A percentile compares a stretch with the other conserved stretches of the same genome.
These are phyloP conservation scores for Ascidia mentula DNA, from an alignment of 23 tunicate species.

Conservation along the genomic window DNA sequence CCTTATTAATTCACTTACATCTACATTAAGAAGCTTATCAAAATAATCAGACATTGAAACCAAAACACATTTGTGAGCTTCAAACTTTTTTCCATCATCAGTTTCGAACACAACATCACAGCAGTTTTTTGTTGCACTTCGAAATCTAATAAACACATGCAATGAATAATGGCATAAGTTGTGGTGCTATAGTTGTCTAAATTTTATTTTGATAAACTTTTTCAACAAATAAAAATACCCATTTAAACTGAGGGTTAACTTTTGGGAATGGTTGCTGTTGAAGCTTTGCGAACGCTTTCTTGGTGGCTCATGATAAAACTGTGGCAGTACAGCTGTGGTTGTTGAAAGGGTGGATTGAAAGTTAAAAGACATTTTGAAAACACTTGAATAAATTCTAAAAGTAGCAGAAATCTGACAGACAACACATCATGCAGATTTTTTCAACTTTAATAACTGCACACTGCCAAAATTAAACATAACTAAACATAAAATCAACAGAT, in stretches of 20 bases:
- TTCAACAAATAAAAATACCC: neutral
- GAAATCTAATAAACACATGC: neutral
- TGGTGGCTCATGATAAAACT: too few relatives aligned
- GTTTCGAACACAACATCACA: neutral
- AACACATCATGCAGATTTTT: too few relatives aligned
- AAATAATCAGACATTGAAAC: conserved; percentile 3
- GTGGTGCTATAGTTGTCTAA: too few relatives aligned
- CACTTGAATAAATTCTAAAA: too few relatives aligned
- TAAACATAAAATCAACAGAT: too few relatives aligned
- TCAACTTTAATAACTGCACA: too few relatives aligned
- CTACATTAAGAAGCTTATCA: neutral
- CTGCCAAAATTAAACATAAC: too few relatives aligned
- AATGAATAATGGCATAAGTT: neutral
- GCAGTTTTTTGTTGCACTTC: neutral
- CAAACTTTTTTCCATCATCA: neutral
- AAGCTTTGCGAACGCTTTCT: neutral
- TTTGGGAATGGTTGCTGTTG: neutral
- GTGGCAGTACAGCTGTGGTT: too few relatives aligned
- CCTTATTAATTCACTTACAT: neutral
- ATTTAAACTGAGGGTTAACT: neutral
- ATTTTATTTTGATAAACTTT: neutral
- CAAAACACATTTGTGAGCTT: conserved; percentile 6
- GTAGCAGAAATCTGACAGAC: too few relatives aligned
- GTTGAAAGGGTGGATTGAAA: too few relatives aligned
- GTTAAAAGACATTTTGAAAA: too few relatives aligned